These are phyloP conservation scores for Bucorvus abyssinicus DNA, from an alignment of 2,797 vertebrate species.

Conservation along the genomic window DNA sequence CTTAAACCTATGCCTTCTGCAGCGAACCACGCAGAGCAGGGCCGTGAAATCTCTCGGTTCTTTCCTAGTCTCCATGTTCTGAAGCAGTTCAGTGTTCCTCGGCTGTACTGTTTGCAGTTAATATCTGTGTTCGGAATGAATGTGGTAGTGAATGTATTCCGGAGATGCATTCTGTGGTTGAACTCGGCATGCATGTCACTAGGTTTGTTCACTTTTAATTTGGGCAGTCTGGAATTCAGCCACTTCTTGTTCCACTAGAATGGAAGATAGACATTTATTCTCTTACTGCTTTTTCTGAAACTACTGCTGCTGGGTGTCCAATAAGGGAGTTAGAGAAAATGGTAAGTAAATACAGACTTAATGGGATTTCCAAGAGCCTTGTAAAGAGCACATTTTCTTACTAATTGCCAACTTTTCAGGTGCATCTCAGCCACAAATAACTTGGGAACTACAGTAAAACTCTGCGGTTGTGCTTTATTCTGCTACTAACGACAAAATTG, in stretches of 20 bases:
- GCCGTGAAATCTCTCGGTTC: neutral
- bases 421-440: conserved; percentile 13
- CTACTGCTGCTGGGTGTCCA: neutral
- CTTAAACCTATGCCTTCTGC: neutral
- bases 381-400: conserved; percentile 5
- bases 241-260: neutral
- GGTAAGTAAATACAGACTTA: conserved; percentile 20
- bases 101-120: neutral
- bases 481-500: neutral
- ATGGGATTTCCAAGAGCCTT: conserved; percentile 25
- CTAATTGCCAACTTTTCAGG: conserved; percentile 47
- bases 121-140: neutral
- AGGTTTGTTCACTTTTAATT: neutral
- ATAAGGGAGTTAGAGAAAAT: neutral
- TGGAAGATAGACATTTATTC: neutral
- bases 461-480: neutral
- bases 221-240: neutral
- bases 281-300: neutral
- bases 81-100: neutral
- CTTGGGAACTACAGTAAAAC: neutral
- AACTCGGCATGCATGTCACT: neutral
- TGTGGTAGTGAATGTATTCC: neutral
- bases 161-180: neutral
- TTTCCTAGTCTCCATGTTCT: neutral
- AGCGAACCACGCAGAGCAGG: neutral